Evolutionary conservation across 2,888 invertebrate species (phyloP).

Genomic region (Rhabditoides inermis): DNA sequence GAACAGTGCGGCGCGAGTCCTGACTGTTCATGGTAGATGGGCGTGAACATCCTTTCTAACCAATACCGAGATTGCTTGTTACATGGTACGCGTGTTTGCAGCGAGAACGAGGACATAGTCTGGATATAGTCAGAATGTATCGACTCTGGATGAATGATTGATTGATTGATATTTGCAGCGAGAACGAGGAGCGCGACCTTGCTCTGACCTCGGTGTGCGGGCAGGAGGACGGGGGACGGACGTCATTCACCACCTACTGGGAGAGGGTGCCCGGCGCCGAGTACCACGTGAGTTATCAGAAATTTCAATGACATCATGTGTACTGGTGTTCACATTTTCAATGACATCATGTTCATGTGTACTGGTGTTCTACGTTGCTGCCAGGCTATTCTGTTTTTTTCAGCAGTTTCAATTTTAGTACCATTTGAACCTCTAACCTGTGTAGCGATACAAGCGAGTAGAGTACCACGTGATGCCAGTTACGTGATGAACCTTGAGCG

Average conservation of each 20-base stretch:
- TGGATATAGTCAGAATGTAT: not conserved
- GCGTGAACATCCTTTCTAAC: no score
- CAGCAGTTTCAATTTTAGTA: not conserved
- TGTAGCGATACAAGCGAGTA: no score
- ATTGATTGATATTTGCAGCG: slow-evolving; percentile 21
- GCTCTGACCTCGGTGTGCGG: slow-evolving; percentile 50
- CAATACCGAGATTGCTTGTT: no score
- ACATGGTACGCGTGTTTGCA: no score
- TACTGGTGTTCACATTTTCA: no score
- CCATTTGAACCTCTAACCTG: not conserved
- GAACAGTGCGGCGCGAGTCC: not conserved
- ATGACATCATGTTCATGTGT: no score
- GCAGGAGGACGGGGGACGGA: slow-evolving; percentile 39
- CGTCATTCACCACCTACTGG: slow-evolving; percentile 48
- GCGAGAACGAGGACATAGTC: not conserved
- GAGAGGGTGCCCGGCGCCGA: slow-evolving; percentile 43
- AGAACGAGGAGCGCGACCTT: slow-evolving; percentile 47
- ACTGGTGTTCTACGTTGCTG: no score
- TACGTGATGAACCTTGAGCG: no score
- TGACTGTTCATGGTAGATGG: no score
- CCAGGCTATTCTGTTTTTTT: slow-evolving; percentile 1
- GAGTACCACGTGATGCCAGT: no score
- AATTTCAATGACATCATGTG: no score
- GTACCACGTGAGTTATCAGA: slow-evolving; percentile 26
- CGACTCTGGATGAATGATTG: not conserved